Conservation (phyloP, 2,888 invertebrate species). For the Nomada ferruginata region DNA sequence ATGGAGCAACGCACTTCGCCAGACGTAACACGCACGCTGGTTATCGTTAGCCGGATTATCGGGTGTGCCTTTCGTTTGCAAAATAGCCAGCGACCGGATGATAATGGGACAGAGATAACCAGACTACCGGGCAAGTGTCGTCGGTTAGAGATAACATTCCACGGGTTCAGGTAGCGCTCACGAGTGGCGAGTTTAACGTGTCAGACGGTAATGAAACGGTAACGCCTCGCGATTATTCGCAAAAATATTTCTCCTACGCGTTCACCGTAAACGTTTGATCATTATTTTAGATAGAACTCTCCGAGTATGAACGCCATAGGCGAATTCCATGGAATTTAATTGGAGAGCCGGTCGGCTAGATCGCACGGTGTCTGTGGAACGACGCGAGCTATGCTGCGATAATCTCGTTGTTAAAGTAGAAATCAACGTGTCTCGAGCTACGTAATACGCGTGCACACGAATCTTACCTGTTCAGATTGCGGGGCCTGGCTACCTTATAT, state of each 20-base stretch:
- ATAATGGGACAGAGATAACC: constrained; percentile 59
- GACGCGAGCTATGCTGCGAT: background rate
- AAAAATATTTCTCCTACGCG: constrained; percentile 38
- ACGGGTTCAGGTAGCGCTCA: constrained; percentile 43
- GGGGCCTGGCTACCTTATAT: background rate
- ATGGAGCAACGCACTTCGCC: constrained; percentile 12
- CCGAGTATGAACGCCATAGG: too few species aligned
- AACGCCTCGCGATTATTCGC: constrained; percentile 8
- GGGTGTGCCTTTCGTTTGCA: constrained; percentile 46
- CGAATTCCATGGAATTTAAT: constrained; percentile 29
- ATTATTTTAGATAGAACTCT: constrained; percentile 26
- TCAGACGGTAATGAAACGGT: constrained; percentile 49
- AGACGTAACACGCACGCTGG: constrained; percentile 17
- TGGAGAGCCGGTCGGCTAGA: constrained; percentile 3
- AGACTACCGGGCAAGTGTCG: constrained; percentile 54
- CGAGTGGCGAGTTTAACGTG: constrained; percentile 53
- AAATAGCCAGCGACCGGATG: constrained; percentile 45
- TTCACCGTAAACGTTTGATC: constrained; percentile 19
- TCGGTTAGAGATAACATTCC: constrained; percentile 57
- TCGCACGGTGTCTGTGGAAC: constrained; percentile 1
- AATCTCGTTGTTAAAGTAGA: constrained; percentile 1
- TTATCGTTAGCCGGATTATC: constrained; percentile 50
- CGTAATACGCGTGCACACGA: background rate
- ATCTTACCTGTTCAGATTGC: background rate
- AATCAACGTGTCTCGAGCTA: background rate